phyloP scores from a whole-genome alignment of 2,113 vertebrate species.

The Lophochroa leadbeateri region DNA sequence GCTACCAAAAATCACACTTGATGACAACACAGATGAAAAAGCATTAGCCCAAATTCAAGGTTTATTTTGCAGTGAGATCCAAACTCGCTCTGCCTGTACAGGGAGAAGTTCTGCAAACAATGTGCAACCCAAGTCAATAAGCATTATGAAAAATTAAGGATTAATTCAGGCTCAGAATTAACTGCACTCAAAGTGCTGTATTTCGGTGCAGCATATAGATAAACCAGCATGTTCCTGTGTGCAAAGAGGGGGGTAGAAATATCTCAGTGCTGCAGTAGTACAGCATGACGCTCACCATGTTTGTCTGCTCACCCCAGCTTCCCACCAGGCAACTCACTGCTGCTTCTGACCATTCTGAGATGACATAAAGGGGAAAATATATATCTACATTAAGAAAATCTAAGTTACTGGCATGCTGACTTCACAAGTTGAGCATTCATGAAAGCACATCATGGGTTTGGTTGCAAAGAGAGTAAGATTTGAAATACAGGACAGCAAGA shows the following conservation, averaged over 20 bases:
- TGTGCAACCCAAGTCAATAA: not conserved
- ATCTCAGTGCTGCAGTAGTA: rapidly evolving
- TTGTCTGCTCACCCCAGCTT: not conserved
- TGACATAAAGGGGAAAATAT: rapidly evolving
- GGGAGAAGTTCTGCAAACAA: not conserved
- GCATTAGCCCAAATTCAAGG: not conserved
- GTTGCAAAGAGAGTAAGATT: not conserved
- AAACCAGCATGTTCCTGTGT: not conserved
- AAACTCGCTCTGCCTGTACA: rapidly evolving
- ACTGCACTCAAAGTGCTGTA: not conserved
- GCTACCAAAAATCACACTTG: not conserved
- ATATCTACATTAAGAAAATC: not conserved
- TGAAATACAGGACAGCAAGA: not conserved
- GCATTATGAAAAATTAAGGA: not conserved
- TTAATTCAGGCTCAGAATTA: not conserved
- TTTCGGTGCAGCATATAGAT: not conserved
- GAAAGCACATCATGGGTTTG: not conserved
- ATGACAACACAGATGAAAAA: not conserved
- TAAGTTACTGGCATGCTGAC: not conserved
- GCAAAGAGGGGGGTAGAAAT: not conserved
- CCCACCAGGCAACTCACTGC: not conserved
- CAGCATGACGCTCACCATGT: not conserved
- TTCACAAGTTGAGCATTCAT: not conserved
- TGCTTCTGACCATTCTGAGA: not conserved
- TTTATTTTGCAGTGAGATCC: not conserved